Conservation (phyloP, 2,888 invertebrate genomes). For the Drosophila vallismaia region DNA sequence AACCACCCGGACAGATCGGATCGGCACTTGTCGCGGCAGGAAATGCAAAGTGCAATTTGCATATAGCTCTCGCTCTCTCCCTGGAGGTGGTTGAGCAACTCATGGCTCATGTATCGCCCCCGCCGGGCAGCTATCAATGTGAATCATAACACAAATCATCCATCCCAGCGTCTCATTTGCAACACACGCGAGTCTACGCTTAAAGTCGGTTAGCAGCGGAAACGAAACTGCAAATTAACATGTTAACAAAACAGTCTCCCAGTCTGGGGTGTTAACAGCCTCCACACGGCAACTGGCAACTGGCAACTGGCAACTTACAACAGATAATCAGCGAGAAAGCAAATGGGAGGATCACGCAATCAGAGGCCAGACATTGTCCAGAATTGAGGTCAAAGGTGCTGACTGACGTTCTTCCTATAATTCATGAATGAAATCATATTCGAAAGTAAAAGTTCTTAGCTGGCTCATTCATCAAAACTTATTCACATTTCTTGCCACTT, state of each 20-base stretch:
- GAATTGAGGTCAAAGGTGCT: slow-evolving; percentile 56
- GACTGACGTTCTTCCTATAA: background rate
- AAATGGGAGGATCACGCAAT: slow-evolving; percentile 33
- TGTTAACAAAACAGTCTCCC: slow-evolving; percentile 67
- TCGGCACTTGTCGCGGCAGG: slow-evolving; percentile 63
- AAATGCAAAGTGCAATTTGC: slow-evolving; percentile 72
- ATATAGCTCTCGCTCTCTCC: slow-evolving; percentile 26
- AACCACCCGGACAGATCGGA: background rate
- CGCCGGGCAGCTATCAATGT: slow-evolving; percentile 35
- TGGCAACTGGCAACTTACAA: slow-evolving; percentile 6
- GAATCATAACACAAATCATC: slow-evolving; percentile 60
- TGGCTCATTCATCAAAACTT: slow-evolving; percentile 18
- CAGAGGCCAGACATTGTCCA: slow-evolving; percentile 10
- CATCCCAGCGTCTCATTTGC: slow-evolving; percentile 40
- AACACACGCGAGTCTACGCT: slow-evolving; percentile 39
- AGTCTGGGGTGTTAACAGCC: slow-evolving; percentile 46
- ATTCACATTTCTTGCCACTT: slow-evolving; percentile 15
- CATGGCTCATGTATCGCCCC: slow-evolving; percentile 15
- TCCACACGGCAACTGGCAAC: slow-evolving; percentile 16
- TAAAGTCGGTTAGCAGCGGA: slow-evolving; percentile 53
- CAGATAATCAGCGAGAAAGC: slow-evolving; percentile 21
- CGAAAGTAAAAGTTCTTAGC: no score
- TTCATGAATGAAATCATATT: background rate
- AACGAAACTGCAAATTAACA: slow-evolving; percentile 71
- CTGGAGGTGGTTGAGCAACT: background rate